Percentiles rank a stretch among this genome's conserved stretches.
Conservation (phyloP, 2,113 vertebrate genomes). For the Mystacornis crossleyi region DNA sequence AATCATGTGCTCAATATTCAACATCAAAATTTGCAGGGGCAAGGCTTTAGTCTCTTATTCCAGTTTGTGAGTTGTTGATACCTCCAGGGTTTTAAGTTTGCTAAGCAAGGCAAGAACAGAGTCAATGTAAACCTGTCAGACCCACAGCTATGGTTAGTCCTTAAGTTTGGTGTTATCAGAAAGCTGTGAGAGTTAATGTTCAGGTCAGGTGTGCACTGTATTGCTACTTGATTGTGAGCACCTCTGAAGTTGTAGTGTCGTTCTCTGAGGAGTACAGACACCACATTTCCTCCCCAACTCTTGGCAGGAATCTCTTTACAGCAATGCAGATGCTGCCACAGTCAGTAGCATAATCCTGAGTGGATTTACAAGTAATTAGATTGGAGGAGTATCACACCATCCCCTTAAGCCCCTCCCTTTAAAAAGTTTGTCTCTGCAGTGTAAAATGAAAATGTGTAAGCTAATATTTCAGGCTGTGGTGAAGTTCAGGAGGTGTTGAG, state of each 20-base stretch:
- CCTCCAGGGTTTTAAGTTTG: not conserved
- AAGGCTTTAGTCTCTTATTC: not conserved
- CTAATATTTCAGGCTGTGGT: not conserved
- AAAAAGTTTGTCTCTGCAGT: not conserved
- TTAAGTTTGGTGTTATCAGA: fast-evolving
- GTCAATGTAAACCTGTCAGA: not conserved
- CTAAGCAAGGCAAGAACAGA: not conserved
- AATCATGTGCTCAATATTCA: not conserved
- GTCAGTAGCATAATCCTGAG: not conserved
- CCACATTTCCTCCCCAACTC: not conserved
- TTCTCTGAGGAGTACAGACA: not conserved
- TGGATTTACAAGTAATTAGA: not conserved
- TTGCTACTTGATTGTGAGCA: not conserved
- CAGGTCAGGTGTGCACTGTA: not conserved
- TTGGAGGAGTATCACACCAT: not conserved
- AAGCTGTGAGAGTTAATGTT: not conserved
- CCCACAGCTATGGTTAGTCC: not conserved
- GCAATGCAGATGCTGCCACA: not conserved
- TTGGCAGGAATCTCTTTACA: not conserved
- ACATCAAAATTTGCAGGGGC: not conserved
- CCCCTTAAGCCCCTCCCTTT: not conserved
- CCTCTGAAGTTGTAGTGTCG: fast-evolving
- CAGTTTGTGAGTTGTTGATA: not conserved
- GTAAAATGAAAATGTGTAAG: not conserved
- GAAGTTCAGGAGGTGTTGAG: not conserved